Conservation (phyloP, 37 sponge, comb jelly and placozoan species). For the Spongilla lacustris region DNA sequence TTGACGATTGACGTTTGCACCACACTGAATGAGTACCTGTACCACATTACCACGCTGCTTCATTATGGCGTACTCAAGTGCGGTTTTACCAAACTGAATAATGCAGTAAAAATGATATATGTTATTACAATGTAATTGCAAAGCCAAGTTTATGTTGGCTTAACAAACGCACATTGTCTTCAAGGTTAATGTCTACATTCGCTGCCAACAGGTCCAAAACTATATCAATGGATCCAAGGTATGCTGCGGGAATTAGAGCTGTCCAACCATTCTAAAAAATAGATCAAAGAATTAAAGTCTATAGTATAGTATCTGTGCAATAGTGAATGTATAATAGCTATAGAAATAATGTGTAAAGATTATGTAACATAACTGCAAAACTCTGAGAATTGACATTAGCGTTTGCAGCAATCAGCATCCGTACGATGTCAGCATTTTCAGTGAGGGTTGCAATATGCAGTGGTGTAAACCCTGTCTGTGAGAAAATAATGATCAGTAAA, state of each 20-base stretch:
- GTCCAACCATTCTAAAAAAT: background rate
- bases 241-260: background rate
- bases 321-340: too few relatives aligned
- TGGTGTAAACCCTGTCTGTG: background rate
- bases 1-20: background rate
- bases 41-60: background rate
- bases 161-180: background rate
- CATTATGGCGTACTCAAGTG: background rate
- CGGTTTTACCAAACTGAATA: background rate
- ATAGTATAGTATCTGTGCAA: too few relatives aligned
- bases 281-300: background rate
- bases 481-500: background rate
- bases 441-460: background rate
- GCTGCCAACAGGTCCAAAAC: background rate
- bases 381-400: background rate
- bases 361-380: background rate
- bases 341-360: too few relatives aligned
- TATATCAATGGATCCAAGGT: background rate
- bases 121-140: too few relatives aligned
- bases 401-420: background rate
- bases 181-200: background rate
- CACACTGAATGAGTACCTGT: background rate
- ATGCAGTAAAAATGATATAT: too few relatives aligned
- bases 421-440: background rate
- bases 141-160: too few relatives aligned